phyloP scores from a whole-genome alignment of 2,888 invertebrate species.

The Synergus gifuensis region DNA sequence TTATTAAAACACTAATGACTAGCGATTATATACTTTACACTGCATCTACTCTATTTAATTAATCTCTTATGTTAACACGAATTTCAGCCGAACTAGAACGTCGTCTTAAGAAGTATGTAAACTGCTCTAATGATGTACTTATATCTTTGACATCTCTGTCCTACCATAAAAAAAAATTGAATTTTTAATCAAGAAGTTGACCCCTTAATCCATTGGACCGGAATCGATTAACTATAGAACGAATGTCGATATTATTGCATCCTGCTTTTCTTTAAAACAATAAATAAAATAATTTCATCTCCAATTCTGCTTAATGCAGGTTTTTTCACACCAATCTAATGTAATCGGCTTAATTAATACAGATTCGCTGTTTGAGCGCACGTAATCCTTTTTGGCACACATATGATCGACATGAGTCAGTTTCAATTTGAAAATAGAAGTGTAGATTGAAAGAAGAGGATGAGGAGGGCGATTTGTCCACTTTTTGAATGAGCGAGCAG shows the following conservation, averaged over 20 bases:
- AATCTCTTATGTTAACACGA: constrained; percentile 8
- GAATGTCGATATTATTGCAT: not conserved
- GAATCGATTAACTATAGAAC: not conserved
- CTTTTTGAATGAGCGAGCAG: constrained; percentile 52
- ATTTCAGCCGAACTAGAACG: not conserved
- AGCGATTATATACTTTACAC: constrained; percentile 49
- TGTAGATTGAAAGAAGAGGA: constrained; percentile 17
- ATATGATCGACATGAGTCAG: constrained; percentile 43
- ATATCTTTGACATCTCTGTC: not conserved
- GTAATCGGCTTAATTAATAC: constrained; percentile 25
- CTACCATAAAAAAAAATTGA: no score
- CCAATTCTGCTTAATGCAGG: not conserved
- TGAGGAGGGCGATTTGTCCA: constrained; percentile 44
- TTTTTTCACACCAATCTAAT: not conserved
- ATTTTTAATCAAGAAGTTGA: no score
- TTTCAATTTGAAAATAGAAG: constrained; percentile 42
- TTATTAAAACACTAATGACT: constrained; percentile 63
- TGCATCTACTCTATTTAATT: not conserved
- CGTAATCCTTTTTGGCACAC: constrained; percentile 42
- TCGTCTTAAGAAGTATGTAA: not conserved
- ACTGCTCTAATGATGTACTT: not conserved
- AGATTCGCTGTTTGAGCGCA: constrained; percentile 41
- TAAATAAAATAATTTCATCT: not conserved
- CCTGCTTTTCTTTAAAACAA: not conserved
- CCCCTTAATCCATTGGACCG: no score